Evolutionary conservation across 2,888 invertebrate species (phyloP).

Genomic region (Leucophora obtusa): DNA sequence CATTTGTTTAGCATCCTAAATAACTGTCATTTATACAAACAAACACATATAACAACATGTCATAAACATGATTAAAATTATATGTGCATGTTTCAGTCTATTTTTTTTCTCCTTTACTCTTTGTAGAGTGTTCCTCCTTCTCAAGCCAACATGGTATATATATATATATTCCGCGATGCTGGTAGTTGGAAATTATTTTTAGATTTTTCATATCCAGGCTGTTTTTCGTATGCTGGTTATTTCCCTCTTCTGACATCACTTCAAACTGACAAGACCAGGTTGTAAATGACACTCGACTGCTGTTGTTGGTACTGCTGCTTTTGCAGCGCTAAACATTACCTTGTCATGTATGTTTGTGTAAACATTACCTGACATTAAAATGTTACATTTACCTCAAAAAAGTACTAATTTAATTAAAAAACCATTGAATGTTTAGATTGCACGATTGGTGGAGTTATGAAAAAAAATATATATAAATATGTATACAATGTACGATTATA

Average conservation of each 20-base stretch:
- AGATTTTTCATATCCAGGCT: slow-evolving; percentile 33
- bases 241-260: slow-evolving; percentile 39
- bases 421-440: slow-evolving; percentile 44
- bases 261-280: slow-evolving; percentile 46
- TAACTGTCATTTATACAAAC: slow-evolving; percentile 44
- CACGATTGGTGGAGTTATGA: slow-evolving; percentile 17
- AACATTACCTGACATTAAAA: slow-evolving; percentile 57
- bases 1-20: slow-evolving; percentile 34
- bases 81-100: background rate
- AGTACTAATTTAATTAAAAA: slow-evolving; percentile 63
- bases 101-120: background rate
- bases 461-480: no score
- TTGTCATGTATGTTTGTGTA: slow-evolving; percentile 23
- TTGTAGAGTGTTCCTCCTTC: background rate
- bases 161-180: slow-evolving; percentile 4
- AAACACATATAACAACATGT: slow-evolving; percentile 36
- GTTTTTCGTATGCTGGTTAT: background rate
- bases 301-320: slow-evolving; percentile 17
- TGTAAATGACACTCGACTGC: slow-evolving; percentile 11
- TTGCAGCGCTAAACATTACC: slow-evolving; percentile 18
- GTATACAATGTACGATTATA: no score
- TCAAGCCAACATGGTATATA: background rate
- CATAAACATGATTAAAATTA: slow-evolving; percentile 63
- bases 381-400: slow-evolving; percentile 55
- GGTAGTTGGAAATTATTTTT: slow-evolving; percentile 45